Evolutionary conservation across 2,888 invertebrate genomes (phyloP).

Genomic region (Dryococelus australis): DNA sequence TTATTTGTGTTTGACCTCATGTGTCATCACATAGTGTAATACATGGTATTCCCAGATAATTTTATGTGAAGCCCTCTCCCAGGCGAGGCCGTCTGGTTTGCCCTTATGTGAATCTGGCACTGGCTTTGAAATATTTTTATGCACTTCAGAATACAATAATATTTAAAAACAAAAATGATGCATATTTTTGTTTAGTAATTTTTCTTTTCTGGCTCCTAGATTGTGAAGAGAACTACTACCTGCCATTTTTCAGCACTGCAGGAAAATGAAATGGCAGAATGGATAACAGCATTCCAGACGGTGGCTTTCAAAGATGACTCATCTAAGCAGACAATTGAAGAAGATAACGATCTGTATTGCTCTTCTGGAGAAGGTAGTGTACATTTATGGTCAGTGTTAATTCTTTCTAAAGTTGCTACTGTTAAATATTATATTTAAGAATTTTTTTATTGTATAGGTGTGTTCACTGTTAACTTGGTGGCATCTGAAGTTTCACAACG

Average conservation of each 20-base stretch:
- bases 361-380: constrained; percentile 73
- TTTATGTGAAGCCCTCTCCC: too few relatives aligned
- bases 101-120: too few relatives aligned
- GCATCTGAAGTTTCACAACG: constrained; percentile 80
- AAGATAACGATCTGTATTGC: constrained; percentile 89
- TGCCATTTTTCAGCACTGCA: constrained; percentile 68
- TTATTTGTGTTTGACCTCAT: too few relatives aligned
- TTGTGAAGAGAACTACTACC: constrained; percentile 75
- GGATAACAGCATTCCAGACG: constrained; percentile 80
- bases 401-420: not conserved
- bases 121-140: too few relatives aligned
- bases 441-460: constrained; percentile 58
- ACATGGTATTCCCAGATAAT: too few relatives aligned
- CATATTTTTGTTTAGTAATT: not conserved
- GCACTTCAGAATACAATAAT: too few relatives aligned
- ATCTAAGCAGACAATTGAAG: constrained; percentile 73
- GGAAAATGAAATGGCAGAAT: constrained; percentile 75
- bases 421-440: not conserved
- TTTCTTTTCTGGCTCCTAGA: constrained; percentile 54
- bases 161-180: too few relatives aligned
- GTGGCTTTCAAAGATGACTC: constrained; percentile 79
- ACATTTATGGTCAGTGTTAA: not conserved
- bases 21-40: too few relatives aligned
- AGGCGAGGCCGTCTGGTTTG: too few relatives aligned
- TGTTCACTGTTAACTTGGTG: constrained; percentile 79